Evolutionary conservation across 2,797 vertebrate species (phyloP).

Genomic region (Ibycter americanus): DNA sequence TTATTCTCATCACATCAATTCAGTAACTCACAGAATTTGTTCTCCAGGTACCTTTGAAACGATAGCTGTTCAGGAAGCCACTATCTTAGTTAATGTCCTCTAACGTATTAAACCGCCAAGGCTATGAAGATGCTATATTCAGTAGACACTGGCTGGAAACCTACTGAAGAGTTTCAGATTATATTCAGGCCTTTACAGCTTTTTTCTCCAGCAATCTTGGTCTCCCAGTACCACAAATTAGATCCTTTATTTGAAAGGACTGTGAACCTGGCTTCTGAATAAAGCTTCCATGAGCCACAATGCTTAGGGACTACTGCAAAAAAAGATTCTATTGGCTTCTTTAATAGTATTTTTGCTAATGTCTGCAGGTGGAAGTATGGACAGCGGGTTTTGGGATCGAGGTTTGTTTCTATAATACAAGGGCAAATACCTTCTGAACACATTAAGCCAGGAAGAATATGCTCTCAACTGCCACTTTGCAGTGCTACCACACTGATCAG

Average conservation of each 20-base stretch:
- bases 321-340: background rate
- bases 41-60: background rate
- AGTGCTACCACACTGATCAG: background rate
- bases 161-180: background rate
- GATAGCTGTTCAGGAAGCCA: background rate
- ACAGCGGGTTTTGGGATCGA: background rate
- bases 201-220: background rate
- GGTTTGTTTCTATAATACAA: background rate
- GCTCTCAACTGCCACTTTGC: background rate
- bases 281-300: background rate
- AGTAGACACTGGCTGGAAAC: background rate
- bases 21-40: background rate
- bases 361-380: background rate
- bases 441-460: background rate
- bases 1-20: background rate
- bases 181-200: background rate
- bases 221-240: background rate
- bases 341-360: background rate
- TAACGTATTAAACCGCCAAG: background rate
- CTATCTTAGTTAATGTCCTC: background rate
- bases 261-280: background rate
- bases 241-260: background rate
- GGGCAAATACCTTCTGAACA: background rate
- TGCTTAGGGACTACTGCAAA: background rate
- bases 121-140: background rate